Evolutionary conservation across 2,888 invertebrate genomes (phyloP).

Genomic region (Zaprionus obscuricornis): DNA sequence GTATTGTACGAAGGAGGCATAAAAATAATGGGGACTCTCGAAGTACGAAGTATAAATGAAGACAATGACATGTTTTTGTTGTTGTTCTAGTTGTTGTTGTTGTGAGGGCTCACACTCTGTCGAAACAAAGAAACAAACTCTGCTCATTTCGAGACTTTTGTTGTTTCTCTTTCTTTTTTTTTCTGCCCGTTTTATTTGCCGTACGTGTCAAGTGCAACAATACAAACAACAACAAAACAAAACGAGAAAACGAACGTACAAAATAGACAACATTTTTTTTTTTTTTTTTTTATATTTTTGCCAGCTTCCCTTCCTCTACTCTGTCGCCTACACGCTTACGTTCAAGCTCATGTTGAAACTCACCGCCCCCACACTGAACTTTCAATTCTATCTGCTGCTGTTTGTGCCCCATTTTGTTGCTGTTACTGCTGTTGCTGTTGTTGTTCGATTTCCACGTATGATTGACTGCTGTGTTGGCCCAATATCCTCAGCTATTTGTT

Average conservation of each 20-base stretch:
- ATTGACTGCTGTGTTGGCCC: slow-evolving; percentile 49
- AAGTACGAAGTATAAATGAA: slow-evolving; percentile 18
- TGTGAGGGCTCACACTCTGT: not conserved
- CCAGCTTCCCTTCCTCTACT: too few species aligned
- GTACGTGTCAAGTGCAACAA: slow-evolving; percentile 67
- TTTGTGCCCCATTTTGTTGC: slow-evolving; percentile 9
- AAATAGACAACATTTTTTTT: slow-evolving; percentile 4
- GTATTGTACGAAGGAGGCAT: not conserved
- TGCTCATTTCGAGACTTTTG: slow-evolving; percentile 15
- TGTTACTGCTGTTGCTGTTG: slow-evolving; percentile 1
- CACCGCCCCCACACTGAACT: slow-evolving; percentile 12
- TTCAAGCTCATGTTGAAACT: not conserved
- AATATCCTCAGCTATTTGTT: slow-evolving; percentile 49
- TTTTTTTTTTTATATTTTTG: too few species aligned
- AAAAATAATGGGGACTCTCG: not conserved
- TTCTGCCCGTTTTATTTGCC: slow-evolving; percentile 67
- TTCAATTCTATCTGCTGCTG: slow-evolving; percentile 20
- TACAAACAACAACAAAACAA: slow-evolving; percentile 30
- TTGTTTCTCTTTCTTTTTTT: slow-evolving; percentile 5
- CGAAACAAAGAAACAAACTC: slow-evolving; percentile 27
- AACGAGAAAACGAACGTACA: slow-evolving; percentile 24
- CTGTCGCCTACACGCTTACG: too few species aligned
- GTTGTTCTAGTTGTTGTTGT: too few species aligned
- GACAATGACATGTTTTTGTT: slow-evolving; percentile 22
- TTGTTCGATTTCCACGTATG: slow-evolving; percentile 48